Conservation (phyloP, 2,797 vertebrate genomes). For the Masticophis lateralis region DNA sequence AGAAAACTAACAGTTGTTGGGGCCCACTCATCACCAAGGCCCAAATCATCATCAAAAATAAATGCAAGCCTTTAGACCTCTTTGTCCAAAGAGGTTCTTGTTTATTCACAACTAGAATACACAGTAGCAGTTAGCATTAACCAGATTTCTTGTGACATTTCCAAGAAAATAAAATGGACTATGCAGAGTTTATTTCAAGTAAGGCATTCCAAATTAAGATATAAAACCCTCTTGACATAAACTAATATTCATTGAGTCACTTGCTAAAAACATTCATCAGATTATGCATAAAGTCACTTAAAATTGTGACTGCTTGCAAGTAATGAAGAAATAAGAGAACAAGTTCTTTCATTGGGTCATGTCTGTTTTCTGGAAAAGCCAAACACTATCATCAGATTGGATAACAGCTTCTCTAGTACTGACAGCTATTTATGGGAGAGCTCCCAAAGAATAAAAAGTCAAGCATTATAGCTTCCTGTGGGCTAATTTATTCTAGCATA, state of each 20-base stretch:
- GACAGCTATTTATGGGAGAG: slow-evolving; percentile 19
- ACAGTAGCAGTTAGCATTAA: background rate
- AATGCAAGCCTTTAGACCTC: background rate
- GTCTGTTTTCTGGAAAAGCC: background rate
- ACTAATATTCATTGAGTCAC: background rate
- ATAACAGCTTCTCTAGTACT: slow-evolving; percentile 10
- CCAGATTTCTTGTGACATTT: background rate
- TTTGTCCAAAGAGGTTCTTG: background rate
- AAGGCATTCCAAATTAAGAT: background rate
- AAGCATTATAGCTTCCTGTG: background rate
- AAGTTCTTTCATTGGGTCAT: rapidly evolving
- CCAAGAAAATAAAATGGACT: background rate
- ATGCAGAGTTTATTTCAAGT: background rate
- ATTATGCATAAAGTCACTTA: slow-evolving; percentile 26
- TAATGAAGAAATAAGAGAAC: background rate
- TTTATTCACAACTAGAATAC: background rate
- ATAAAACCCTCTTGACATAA: background rate
- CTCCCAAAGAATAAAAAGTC: slow-evolving; percentile 13
- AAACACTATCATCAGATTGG: background rate
- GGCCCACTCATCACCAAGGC: background rate
- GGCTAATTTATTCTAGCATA: slow-evolving; percentile 12
- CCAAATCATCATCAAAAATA: background rate
- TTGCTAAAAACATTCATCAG: slow-evolving; percentile 45
- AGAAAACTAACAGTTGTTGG: too few species aligned
- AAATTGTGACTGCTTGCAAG: slow-evolving; percentile 39